Conservation (phyloP, 2,888 invertebrate species). For the Pterostichus niger region DNA sequence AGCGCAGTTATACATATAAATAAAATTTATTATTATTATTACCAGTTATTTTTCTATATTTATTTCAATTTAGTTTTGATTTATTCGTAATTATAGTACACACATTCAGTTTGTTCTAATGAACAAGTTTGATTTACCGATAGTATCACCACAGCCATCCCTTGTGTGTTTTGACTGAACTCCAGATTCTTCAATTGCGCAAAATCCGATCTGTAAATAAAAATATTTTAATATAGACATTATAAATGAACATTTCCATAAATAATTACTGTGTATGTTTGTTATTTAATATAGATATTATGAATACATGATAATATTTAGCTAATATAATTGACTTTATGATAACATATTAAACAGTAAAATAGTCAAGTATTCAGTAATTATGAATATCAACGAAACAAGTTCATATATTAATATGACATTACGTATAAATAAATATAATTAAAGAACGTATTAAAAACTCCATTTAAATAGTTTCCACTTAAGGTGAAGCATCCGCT, state of each 20-base stretch:
- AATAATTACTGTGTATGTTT: background rate
- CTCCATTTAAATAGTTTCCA: too few species aligned
- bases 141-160: slow-evolving; percentile 39
- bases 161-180: slow-evolving; percentile 13
- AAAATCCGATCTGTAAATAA: slow-evolving; percentile 14
- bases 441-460: too few species aligned
- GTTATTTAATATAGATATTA: background rate
- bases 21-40: background rate
- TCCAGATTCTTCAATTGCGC: slow-evolving; percentile 19
- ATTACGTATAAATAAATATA: too few species aligned
- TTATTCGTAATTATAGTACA: slow-evolving; percentile 6
- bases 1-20: too few species aligned
- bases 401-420: too few species aligned
- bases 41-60: background rate
- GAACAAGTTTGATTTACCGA: slow-evolving; percentile 5
- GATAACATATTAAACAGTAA: too few species aligned
- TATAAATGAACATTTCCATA: background rate
- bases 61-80: background rate
- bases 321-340: too few species aligned
- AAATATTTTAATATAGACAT: background rate
- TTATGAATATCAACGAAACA: too few species aligned
- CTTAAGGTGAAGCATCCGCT: too few species aligned
- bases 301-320: background rate
- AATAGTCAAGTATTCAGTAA: too few species aligned
- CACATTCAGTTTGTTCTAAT: slow-evolving; percentile 14